Evolutionary conservation across 1,140 invertebrate species (phyloP), one percentile per base, ranked within the genome.

Genomic region (Limonius californicus): DNA sequence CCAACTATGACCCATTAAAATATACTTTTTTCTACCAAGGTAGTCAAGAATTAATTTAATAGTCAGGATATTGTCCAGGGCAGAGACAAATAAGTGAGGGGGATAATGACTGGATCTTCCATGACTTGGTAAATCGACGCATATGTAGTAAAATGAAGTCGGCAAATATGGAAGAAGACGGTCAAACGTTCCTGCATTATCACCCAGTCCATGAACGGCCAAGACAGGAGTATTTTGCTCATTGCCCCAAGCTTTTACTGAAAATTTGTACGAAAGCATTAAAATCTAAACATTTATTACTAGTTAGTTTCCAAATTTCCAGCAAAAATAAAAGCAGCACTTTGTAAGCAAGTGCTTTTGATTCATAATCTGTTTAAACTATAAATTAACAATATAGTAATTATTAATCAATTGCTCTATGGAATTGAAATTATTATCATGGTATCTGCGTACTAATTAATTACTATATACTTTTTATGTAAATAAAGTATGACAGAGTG

Each of bases 41-140:
- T 82, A 70, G 45, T 84, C 73, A 3, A 85, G 68, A 1, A 87
- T 74, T 60, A 73, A 56, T 53, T 78, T 75, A 1, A 87, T 70
- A 4, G 79, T 63, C 2, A 81, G 59, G 0, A 82, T 70, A 67
- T 74, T 81, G 64, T 78, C 74, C 6, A 78, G 68, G 45, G 66
- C 76, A 15, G 78, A 67, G 19, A 84, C 70, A 1, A 70, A 62
- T 43, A 76, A 30, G 16, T 83, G 83, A 9, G 65, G 43, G 56
- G 82, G 82, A 58, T 83, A 82, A 32, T 79, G 79, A 55, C 85
- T 84, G 1, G 87, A 89, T 1, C 74, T 73, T 1, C 89, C 89
- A 76, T 89, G 86, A 1, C 85, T 84, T 9, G 86, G 86, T 63
- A 88, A 75, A 71, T 89, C 87, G 23, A 87, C 76, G 68, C 80